Evolutionary conservation across 2,888 invertebrate genomes (phyloP), one percentile per base, ranked within the genome.

Genomic region (Lepidonotus clava): DNA sequence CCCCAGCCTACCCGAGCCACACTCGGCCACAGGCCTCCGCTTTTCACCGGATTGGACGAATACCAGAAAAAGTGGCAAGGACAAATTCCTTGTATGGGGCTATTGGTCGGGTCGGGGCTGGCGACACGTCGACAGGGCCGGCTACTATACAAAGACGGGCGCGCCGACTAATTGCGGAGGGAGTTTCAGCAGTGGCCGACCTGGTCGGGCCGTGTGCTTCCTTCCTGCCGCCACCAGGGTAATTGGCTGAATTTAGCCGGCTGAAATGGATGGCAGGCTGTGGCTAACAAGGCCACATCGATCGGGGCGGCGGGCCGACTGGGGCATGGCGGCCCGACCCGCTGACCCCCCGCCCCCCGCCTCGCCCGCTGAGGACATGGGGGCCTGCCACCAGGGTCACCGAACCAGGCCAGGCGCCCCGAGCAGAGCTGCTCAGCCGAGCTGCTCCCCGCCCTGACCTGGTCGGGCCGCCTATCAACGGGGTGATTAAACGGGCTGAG

Each of bases 171-270:
- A 38, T 34, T 34, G 71, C 8, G 71, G 14, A 18, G 71, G 36
- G 1, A 2, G 1, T 6, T 34, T n/a, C 71, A 71, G 71, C 71
- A 21, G 14, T 71, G 71, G 51, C 28, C 41, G 41, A 11, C 28
- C 11, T 0, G 24, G 80, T 6, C 41, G 21, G 5, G 40, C 77
- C 80, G 32, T 80, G 80, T n/a, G 46, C 80, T 24, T 24, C 24
- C 80, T 77, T 77, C 77, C 77, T 80, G 46, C 36, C n/a, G 1
- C 28, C 28, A 28, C 24, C 46, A 6, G 41, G 1, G 46, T 80
- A 80, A 80, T 80, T 80, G 80, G 80, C 41, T 80, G 80, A 80
- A 80, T 80, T 80, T 80, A 71, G 46, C 80, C 32, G 28, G 80
- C 34, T 46, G 24, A 80, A 80, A 80, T 80, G 41, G 41, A 80